phyloP scores from a whole-genome alignment of 2,888 invertebrate genomes.

The Pocota personata region DNA sequence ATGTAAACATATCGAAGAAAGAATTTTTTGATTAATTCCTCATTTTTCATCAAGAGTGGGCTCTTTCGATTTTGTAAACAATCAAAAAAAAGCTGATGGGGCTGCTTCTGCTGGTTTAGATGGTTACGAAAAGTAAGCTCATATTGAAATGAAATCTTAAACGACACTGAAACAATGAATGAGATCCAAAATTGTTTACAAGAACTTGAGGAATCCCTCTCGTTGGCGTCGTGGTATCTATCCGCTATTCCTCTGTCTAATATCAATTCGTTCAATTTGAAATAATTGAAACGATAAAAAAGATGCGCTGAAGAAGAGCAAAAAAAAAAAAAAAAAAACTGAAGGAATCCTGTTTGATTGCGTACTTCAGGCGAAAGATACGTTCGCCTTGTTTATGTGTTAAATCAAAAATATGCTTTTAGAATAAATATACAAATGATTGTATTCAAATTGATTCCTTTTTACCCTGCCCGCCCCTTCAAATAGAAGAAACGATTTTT shows the following conservation, averaged over 20 bases:
- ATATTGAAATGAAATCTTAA: slow-evolving; percentile 44
- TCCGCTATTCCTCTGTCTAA: slow-evolving; percentile 31
- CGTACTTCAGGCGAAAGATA: slow-evolving; percentile 64
- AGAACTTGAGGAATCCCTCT: slow-evolving; percentile 55
- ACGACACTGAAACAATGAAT: slow-evolving; percentile 64
- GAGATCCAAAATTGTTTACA: slow-evolving; percentile 56
- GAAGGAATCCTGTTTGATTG: slow-evolving; percentile 64
- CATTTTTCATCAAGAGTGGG: slow-evolving; percentile 61
- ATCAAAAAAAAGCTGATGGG: slow-evolving; percentile 7
- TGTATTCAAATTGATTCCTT: slow-evolving; percentile 48
- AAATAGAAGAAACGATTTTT: slow-evolving; percentile 13
- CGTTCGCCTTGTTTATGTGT: slow-evolving; percentile 65
- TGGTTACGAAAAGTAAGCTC: slow-evolving; percentile 33
- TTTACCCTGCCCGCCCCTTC: not conserved
- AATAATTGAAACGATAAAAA: slow-evolving; percentile 34
- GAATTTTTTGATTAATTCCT: slow-evolving; percentile 71
- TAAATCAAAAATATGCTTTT: slow-evolving; percentile 72
- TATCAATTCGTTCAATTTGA: slow-evolving; percentile 21
- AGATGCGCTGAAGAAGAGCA: not conserved
- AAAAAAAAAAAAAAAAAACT: slow-evolving; percentile 8
- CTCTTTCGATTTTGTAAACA: slow-evolving; percentile 66
- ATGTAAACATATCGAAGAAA: slow-evolving; percentile 55
- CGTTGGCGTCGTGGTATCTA: slow-evolving; percentile 18
- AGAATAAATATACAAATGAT: slow-evolving; percentile 70
- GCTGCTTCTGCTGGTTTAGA: slow-evolving; percentile 16